Conservation (phyloP, 2,797 vertebrate genomes). For the Microctenopoma steveboyesi region DNA sequence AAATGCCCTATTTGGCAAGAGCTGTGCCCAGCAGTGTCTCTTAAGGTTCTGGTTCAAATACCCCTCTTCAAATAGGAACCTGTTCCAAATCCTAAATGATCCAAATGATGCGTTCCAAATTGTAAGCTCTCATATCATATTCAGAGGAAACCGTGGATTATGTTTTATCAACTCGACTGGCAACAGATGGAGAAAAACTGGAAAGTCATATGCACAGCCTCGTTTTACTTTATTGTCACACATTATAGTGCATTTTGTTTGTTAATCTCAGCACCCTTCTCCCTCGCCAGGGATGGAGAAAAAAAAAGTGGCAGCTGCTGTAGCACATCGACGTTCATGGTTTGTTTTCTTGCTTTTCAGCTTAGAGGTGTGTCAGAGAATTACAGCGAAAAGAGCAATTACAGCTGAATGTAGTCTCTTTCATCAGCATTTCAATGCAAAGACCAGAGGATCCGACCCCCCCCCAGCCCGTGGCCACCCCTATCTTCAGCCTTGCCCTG, state of each 20-base stretch:
- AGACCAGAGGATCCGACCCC: constrained; percentile 51
- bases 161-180: constrained; percentile 77
- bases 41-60: constrained; percentile 82
- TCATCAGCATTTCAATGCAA: constrained; percentile 74
- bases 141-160: constrained; percentile 78
- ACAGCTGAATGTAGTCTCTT: constrained; percentile 61
- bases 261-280: constrained; percentile 61
- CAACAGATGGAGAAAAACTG: constrained; percentile 73
- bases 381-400: constrained; percentile 65
- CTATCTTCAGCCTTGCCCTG: constrained; percentile 48
- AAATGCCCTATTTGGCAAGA: constrained; percentile 83
- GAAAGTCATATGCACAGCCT: constrained; percentile 68
- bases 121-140: constrained; percentile 79
- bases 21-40: constrained; percentile 78
- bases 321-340: constrained; percentile 46
- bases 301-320: constrained; percentile 66
- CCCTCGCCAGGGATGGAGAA: constrained; percentile 9
- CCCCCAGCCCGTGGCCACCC: constrained; percentile 18
- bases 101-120: constrained; percentile 82
- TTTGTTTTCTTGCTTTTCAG: constrained; percentile 62
- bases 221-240: constrained; percentile 71
- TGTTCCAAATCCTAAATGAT: constrained; percentile 80
- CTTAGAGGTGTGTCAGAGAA: constrained; percentile 57
- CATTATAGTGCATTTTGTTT: constrained; percentile 65
- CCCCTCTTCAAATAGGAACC: constrained; percentile 78